These are phyloP conservation scores for Stictocephala bisonia DNA, from an alignment of 2,888 invertebrate genomes.

Conservation along the genomic window DNA sequence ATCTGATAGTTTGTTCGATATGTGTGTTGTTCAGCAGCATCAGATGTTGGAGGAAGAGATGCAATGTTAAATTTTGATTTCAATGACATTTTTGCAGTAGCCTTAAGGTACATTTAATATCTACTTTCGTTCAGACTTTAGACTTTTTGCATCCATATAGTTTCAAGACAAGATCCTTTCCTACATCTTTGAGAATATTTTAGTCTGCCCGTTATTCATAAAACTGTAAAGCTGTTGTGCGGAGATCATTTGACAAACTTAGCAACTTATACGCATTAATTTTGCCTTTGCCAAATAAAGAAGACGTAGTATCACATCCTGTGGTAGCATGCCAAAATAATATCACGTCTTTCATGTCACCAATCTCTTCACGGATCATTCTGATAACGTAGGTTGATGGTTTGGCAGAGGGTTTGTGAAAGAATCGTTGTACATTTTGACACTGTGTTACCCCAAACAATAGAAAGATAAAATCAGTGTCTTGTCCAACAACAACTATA, in stretches of 20 bases:
- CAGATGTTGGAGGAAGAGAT: slow-evolving; percentile 27
- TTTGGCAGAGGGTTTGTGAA: slow-evolving; percentile 8
- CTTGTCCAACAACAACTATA: slow-evolving; percentile 18
- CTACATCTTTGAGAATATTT: not conserved
- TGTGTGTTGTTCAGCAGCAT: slow-evolving; percentile 6
- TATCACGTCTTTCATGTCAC: not conserved
- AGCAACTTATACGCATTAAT: not conserved
- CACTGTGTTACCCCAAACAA: not conserved
- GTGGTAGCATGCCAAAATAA: not conserved
- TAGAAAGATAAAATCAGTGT: not conserved
- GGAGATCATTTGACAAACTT: not conserved
- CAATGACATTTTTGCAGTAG: slow-evolving; percentile 6
- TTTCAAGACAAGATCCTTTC: slow-evolving; percentile 8
- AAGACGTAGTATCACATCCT: slow-evolving; percentile 9
- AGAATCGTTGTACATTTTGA: not conserved
- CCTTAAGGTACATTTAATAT: not conserved
- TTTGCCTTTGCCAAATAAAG: slow-evolving; percentile 16
- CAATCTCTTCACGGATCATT: not conserved
- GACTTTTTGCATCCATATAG: too few relatives aligned
- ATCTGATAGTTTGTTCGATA: not conserved
- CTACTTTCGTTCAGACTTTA: slow-evolving; percentile 1
- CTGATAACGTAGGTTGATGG: not conserved
- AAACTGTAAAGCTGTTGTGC: not conserved
- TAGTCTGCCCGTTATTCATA: not conserved
- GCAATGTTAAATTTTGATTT: slow-evolving; percentile 15